phyloP scores from a whole-genome alignment of 37 sponge, comb jelly and placozoan species.

The Mnemiopsis leidyi region DNA sequence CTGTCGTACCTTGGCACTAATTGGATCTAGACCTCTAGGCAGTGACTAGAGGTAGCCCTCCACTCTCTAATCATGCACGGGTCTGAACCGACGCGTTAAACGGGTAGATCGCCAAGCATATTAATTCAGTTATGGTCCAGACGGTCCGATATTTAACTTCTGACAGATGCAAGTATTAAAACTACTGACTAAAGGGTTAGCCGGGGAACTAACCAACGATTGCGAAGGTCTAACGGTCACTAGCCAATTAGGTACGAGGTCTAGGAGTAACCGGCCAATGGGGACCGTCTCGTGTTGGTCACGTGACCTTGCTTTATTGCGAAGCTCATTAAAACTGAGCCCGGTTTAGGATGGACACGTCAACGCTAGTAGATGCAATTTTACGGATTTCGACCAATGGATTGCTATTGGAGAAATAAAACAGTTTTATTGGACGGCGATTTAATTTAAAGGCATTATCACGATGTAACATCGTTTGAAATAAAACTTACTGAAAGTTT shows the following conservation, averaged over 20 bases:
- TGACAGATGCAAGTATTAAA: slow-evolving; percentile 17
- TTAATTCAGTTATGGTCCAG: slow-evolving; percentile 55
- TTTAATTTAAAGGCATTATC: neutral
- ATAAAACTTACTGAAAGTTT: neutral
- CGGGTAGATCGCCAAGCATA: slow-evolving; percentile 33
- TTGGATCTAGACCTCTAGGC: neutral
- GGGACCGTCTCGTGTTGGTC: neutral
- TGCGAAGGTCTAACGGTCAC: slow-evolving; percentile 53
- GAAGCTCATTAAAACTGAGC: neutral
- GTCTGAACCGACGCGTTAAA: slow-evolving; percentile 17
- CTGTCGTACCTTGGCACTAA: too few relatives aligned
- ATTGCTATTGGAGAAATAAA: neutral
- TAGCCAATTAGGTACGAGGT: neutral
- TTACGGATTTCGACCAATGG: neutral
- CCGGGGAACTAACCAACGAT: slow-evolving; percentile 30
- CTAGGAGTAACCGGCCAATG: neutral
- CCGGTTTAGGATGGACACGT: neutral
- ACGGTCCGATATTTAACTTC: slow-evolving; percentile 41
- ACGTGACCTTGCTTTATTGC: neutral
- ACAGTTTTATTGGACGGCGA: neutral
- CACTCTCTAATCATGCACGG: neutral
- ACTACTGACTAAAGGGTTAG: neutral
- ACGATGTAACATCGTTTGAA: neutral
- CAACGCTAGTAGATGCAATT: neutral
- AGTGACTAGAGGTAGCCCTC: neutral